Conservation (phyloP, 2,888 invertebrate species). For the Belgica antarctica region DNA sequence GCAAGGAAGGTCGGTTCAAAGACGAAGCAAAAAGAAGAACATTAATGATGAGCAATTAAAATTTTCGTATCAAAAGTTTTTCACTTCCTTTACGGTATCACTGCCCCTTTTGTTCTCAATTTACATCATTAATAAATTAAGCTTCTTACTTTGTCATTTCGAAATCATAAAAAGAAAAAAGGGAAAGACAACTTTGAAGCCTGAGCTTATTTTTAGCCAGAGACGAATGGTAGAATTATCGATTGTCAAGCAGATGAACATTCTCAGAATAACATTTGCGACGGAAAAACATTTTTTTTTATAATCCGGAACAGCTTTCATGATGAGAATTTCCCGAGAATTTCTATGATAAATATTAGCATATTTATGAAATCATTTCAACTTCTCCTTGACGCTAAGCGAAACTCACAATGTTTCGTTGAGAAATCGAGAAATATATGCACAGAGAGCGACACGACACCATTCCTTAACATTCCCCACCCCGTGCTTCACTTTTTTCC, state of each 20-base stretch:
- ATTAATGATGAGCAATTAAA: slow-evolving; percentile 41
- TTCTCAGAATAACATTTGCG: no score
- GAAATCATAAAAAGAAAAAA: neutral
- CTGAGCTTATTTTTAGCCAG: no score
- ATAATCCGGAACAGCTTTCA: no score
- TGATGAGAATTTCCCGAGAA: neutral
- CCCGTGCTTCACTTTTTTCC: no score
- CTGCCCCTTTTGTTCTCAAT: slow-evolving; percentile 19
- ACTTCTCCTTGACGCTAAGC: neutral
- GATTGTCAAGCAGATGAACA: neutral
- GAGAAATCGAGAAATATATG: slow-evolving; percentile 4
- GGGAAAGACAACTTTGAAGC: no score
- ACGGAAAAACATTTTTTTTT: no score
- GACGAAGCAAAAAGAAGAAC: slow-evolving; percentile 14
- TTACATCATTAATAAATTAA: slow-evolving; percentile 27
- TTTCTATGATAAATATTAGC: slow-evolving; percentile 20
- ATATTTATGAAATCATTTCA: slow-evolving; percentile 27
- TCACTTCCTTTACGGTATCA: no score
- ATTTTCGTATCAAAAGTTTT: neutral
- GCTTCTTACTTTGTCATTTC: slow-evolving; percentile 25
- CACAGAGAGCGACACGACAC: neutral
- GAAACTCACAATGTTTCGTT: slow-evolving; percentile 13
- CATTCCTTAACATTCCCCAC: neutral
- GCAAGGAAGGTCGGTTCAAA: slow-evolving; percentile 41
- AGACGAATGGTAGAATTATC: no score